Conservation (phyloP, 2,113 vertebrate species). For the Trinectes maculatus region DNA sequence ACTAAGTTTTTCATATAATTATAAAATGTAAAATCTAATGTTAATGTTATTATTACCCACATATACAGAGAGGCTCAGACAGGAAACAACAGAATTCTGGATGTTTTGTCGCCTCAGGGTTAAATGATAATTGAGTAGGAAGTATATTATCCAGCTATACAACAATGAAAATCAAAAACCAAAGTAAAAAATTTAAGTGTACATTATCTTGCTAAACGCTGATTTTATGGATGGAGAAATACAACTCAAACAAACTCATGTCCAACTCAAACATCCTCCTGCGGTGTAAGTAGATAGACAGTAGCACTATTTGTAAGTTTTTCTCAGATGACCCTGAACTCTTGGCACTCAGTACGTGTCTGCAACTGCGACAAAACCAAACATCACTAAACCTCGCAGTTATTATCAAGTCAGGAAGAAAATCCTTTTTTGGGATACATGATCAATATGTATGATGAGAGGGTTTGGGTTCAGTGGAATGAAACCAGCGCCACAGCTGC, state of each 20-base stretch:
- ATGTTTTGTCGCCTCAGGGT: neutral
- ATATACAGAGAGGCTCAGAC: too few relatives aligned
- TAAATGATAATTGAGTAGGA: constrained; percentile 1
- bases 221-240: neutral
- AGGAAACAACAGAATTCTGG: neutral
- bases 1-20: too few relatives aligned
- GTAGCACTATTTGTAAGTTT: neutral
- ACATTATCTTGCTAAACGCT: neutral
- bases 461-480: neutral
- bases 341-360: constrained; percentile 16
- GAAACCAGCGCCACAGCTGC: neutral
- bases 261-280: constrained; percentile 33
- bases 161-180: constrained; percentile 2
- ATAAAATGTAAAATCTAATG: too few relatives aligned
- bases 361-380: constrained; percentile 13
- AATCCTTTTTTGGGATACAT: neutral
- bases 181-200: neutral
- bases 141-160: neutral
- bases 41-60: too few relatives aligned
- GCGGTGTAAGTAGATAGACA: neutral
- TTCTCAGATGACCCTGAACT: constrained; percentile 32
- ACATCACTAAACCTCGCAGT: constrained; percentile 5
- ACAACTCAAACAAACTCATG: constrained; percentile 16
- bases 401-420: constrained; percentile 5
- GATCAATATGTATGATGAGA: neutral